These are phyloP conservation scores for Bombus huntii DNA, from an alignment of 1,140 invertebrate species.

Conservation along the genomic window DNA sequence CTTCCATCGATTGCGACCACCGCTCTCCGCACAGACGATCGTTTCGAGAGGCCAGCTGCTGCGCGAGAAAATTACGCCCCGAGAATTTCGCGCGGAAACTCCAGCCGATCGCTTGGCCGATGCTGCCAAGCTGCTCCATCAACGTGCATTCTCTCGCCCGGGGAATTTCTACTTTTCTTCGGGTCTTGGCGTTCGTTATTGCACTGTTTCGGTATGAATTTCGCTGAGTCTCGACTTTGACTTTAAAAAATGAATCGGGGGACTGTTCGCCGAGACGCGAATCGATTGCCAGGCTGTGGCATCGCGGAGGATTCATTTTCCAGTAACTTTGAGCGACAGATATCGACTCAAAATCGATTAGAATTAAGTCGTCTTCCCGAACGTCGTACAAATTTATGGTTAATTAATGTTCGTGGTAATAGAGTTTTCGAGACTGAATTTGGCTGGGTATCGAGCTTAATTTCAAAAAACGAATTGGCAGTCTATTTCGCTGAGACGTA, in stretches of 20 bases:
- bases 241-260: neutral
- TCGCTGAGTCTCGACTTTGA: neutral
- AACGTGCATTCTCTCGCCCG: neutral
- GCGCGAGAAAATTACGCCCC: constrained; percentile 25
- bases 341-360: no score
- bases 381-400: no score
- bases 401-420: no score
- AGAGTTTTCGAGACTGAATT: neutral
- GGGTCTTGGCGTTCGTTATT: neutral
- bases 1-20: constrained; percentile 29
- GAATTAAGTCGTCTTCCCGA: no score
- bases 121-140: neutral
- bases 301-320: no score
- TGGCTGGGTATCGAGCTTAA: neutral
- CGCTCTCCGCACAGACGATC: constrained; percentile 10
- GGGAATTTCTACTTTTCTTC: neutral
- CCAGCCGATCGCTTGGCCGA: no score
- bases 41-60: constrained; percentile 30
- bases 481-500: neutral
- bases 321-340: no score
- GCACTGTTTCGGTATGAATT: neutral
- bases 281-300: no score
- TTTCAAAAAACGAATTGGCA: neutral
- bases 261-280: neutral
- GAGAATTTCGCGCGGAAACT: constrained; percentile 11